Conservation (phyloP, 2,797 vertebrate genomes). For the Lateolabrax maculatus region DNA sequence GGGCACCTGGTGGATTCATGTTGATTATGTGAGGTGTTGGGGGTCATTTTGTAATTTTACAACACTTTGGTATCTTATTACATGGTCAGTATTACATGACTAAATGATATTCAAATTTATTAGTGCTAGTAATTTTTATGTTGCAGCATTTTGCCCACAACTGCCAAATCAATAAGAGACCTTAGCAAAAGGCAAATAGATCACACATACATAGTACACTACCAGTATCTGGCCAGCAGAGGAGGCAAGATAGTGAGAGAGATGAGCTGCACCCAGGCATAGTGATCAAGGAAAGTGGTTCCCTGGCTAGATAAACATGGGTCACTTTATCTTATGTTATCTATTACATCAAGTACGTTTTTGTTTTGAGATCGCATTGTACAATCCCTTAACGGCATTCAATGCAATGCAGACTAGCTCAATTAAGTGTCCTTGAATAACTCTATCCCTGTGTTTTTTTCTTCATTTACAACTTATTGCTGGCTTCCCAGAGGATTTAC, state of each 20-base stretch:
- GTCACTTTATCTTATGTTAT: background rate
- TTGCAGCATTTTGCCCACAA: background rate
- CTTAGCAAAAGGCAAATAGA: background rate
- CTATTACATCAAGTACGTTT: background rate
- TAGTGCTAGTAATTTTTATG: background rate
- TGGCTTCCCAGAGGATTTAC: constrained; percentile 28
- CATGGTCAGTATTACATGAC: background rate
- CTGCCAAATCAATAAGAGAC: background rate
- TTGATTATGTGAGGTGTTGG: background rate
- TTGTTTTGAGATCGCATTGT: background rate
- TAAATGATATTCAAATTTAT: background rate
- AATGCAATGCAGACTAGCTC: background rate
- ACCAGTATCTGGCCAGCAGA: constrained; percentile 49
- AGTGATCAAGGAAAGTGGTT: background rate
- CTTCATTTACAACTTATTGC: background rate
- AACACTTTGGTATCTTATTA: background rate
- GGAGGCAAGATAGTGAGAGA: constrained; percentile 17
- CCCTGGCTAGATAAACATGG: background rate
- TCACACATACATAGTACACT: constrained; percentile 17
- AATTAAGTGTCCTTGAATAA: constrained; percentile 2
- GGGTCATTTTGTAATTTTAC: background rate
- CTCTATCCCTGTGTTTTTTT: background rate
- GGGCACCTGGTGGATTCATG: background rate
- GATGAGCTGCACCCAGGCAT: background rate
- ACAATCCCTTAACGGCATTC: background rate